Evolutionary conservation across 2,113 vertebrate species (phyloP), one percentile per base, ranked within the genome.

Genomic region (Rhagologus leucostigma): DNA sequence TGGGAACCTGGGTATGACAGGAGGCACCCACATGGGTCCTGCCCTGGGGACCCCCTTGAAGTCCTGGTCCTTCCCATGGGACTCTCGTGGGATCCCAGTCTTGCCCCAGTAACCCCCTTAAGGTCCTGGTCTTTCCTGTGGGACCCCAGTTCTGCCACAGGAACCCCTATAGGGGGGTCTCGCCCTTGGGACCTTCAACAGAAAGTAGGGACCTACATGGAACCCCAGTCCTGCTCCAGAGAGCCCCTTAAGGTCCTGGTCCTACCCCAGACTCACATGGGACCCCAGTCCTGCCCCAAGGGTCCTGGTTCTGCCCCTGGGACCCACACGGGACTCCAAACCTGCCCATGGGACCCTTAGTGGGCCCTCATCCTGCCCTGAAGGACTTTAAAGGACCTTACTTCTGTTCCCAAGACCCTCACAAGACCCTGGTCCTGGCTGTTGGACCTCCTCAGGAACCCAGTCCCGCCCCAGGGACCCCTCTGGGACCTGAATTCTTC

Each of bases 151-250:
- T 30, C 55, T 56, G 15, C 12, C 50, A 47, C 49, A 41, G 3
- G n/a, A 49, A 69, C 23, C 9, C 13, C 27, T 0, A 0, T 1
- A 37, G 37, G 14, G 16, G 22, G 5, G 0, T 41, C 33, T 41
- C 47, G 13, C 27, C 50, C 41, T 5, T 33, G 4, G 39, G 12
- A 69, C 32, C 18, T 20, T 49, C 10, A 60, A 59, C 12, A 50
- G 12, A 42, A 83, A 60, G 30, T 23, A 42, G 3, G 16, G 33
- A 83, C 30, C 42, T 17, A n/a, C 6, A n/a, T 15, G 21, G 33
- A 57, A 65, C 16, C 29, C 46, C 8, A 24, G 1, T n/a, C 16
- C 44, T 42, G 20, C 10, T 22, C 41, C 19, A 64, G 7, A 27
- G 23, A 75, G 9, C 8, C 30, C 16, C 56, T 46, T 35, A 57